Conservation (phyloP, 37 sponge, comb jelly and placozoan species). For the Beroe ovata region DNA sequence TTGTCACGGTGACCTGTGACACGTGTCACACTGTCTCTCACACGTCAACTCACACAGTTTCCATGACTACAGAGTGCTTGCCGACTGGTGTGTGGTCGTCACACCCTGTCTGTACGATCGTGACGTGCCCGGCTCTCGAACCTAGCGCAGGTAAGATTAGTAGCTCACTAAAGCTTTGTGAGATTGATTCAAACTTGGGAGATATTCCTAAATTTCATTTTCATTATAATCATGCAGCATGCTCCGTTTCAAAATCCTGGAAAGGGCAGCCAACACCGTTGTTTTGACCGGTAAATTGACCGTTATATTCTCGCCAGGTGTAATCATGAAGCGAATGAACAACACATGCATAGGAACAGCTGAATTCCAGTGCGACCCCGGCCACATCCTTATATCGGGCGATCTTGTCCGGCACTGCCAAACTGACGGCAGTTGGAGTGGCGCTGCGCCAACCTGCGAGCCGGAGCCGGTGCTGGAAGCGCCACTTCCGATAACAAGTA, state of each 20-base stretch:
- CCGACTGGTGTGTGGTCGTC: neutral
- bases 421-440: conserved; percentile 13
- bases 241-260: no score
- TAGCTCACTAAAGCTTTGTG: no score
- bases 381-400: neutral
- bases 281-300: no score
- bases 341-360: conserved; percentile 7
- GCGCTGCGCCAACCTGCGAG: neutral
- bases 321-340: neutral
- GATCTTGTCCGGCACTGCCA: conserved; percentile 1
- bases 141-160: neutral
- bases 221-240: no score
- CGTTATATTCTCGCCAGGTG: no score
- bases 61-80: neutral
- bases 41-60: neutral
- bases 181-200: no score
- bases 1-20: conserved; percentile 9
- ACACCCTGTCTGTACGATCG: neutral
- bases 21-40: conserved; percentile 7
- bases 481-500: neutral
- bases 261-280: no score
- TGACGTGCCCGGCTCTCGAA: neutral
- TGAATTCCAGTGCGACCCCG: conserved; percentile 9
- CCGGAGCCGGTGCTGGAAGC: neutral
- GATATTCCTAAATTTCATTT: no score